Percentiles rank a stretch among this genome's conserved stretches.
These are phyloP conservation scores for Catharus fuscescens DNA, from an alignment of 2,113 vertebrate species.

Conservation along the genomic window DNA sequence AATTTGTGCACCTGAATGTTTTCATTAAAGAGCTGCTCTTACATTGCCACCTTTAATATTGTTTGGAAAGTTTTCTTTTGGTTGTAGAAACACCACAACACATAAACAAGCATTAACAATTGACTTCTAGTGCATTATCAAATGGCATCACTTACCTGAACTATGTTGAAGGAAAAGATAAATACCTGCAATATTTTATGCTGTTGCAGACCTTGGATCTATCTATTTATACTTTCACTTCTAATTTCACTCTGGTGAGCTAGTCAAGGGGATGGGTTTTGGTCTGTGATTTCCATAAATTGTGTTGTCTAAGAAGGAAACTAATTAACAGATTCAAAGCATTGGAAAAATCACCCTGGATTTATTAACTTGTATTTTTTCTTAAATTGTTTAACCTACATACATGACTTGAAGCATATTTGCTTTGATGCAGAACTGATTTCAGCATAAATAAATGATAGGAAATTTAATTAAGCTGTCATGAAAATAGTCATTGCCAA, in stretches of 20 bases:
- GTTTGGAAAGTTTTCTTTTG: neutral
- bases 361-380: neutral
- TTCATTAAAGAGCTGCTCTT: neutral
- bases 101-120: neutral
- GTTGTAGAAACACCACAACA: neutral
- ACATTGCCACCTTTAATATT: neutral
- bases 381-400: neutral
- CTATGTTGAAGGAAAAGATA: neutral
- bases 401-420: neutral
- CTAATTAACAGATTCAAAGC: neutral
- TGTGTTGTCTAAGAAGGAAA: neutral
- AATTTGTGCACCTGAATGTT: neutral
- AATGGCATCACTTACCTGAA: neutral
- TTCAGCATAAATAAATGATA: neutral
- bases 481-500: neutral
- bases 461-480: neutral
- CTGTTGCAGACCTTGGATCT: neutral
- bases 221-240: neutral
- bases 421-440: neutral
- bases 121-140: neutral
- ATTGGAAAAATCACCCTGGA: neutral
- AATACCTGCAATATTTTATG: neutral
- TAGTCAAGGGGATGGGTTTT: neutral
- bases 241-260: neutral
- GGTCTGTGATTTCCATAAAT: neutral